A percentile compares a stretch with the other conserved stretches of the same genome.
Conservation (phyloP, 2,888 invertebrate species). For the Chalcosyrphus nemorum region DNA sequence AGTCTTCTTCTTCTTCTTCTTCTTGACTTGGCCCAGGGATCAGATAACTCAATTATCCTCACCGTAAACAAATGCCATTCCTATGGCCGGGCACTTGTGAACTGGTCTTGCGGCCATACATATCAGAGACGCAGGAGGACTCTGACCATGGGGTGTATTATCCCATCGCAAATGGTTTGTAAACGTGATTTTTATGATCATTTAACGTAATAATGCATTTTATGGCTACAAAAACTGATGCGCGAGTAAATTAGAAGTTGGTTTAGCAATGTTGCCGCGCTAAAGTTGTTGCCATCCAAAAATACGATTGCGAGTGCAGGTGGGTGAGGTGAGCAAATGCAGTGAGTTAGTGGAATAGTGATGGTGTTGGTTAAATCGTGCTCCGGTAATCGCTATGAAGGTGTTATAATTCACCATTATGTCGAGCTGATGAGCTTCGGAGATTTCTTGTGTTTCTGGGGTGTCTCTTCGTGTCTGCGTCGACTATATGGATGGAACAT, state of each 20-base stretch:
- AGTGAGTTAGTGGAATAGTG: conserved; percentile 2
- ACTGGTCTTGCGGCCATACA: conserved; percentile 42
- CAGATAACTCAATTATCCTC: conserved; percentile 81
- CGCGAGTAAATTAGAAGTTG: conserved; percentile 73
- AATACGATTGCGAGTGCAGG: conserved; percentile 22
- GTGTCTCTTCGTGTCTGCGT: conserved; percentile 5
- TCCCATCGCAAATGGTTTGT: conserved; percentile 81
- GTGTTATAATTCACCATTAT: conserved; percentile 61
- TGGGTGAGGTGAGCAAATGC: conserved; percentile 10
- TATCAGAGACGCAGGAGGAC: conserved; percentile 15
- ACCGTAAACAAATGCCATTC: conserved; percentile 79
- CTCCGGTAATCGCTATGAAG: conserved; percentile 50
- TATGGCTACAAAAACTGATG: conserved; percentile 75
- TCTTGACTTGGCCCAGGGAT: conserved; percentile 74
- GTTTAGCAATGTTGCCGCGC: conserved; percentile 33
- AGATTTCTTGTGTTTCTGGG: conserved; percentile 34
- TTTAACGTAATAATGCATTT: conserved; percentile 81
- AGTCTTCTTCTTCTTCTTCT: no score
- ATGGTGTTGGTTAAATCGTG: conserved; percentile 41
- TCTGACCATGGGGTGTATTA: conserved; percentile 77
- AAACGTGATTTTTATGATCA: conserved; percentile 82
- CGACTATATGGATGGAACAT: conserved; percentile 1
- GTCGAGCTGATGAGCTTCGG: conserved; percentile 47
- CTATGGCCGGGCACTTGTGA: conserved; percentile 52
- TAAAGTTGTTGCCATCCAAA: conserved; percentile 21